Base-by-base conservation (phyloP, 2,888 invertebrate genomes). In the Leistus spinibarbis region DNA sequence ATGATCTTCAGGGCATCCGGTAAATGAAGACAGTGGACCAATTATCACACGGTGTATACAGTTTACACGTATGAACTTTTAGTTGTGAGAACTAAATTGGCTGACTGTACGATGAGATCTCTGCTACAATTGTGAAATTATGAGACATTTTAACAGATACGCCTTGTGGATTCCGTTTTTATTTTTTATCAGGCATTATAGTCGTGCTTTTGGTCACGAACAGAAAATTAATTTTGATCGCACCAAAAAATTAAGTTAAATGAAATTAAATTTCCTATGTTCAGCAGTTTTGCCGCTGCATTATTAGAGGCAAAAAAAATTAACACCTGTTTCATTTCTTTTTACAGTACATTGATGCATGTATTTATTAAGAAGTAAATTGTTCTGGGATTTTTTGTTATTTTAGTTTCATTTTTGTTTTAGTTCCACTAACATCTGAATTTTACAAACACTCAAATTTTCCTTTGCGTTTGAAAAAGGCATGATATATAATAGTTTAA, bases 1-100 rank as follows among this genome's bases (percentile, higher is more conserved):
- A 75, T 75, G 75, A 75, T 75, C 75, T 56, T 60, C 67, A 60
- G 40, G 24, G 64, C 69, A 69, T 75, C 75, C 75, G 75, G 68
- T 69, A 63, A 27, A 24, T 20, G 54, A 69, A 24, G n/a, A 54
- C 16, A 71, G 75, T 64, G 10, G 75, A 17, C 27, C 75, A 63
- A 54, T 16, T 13, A 23, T 73, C 9, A 17, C 19, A 16, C 40
- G 3, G 9, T 10, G 3, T 23, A n/a, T n/a, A 19, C 54, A 67
- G 7, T 73, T 40, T 20, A 19, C 3, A 16, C 19, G 63, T 17
- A 16, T 4, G 9, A 17, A 13, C 3, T 60, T n/a, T n/a, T n/a
- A n/a, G n/a, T n/a, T 27, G 64, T n/a, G 62, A 73, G 60, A 67
- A 13, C n/a, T 20, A 40, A 40, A 17, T 66, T 66, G 67, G 17